phyloP scores from a whole-genome alignment of 2,113 vertebrate genomes.

The Anser brachyrhynchus region DNA sequence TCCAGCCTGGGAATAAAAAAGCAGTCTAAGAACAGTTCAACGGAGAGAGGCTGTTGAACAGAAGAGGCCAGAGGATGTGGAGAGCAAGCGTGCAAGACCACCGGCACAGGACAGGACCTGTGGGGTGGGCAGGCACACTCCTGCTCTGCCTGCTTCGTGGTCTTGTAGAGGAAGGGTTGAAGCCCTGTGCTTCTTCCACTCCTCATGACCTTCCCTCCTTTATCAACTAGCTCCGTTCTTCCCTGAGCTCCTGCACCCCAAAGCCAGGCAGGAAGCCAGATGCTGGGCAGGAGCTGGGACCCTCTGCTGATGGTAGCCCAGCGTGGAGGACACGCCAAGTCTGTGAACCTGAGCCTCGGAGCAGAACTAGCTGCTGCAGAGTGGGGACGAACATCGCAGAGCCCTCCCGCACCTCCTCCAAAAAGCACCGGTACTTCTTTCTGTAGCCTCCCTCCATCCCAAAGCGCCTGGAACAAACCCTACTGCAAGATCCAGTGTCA shows the following conservation, averaged over 20 bases:
- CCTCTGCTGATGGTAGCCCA: background rate
- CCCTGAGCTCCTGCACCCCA: background rate
- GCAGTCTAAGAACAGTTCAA: background rate
- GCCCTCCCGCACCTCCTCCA: background rate
- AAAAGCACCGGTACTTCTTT: background rate
- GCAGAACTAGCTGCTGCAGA: background rate
- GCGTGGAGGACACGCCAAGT: background rate
- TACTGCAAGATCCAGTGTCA: background rate
- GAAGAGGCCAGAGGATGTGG: background rate
- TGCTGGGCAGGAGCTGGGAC: background rate
- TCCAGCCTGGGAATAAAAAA: background rate
- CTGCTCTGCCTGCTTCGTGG: background rate
- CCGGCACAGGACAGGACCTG: background rate
- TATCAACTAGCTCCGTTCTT: background rate
- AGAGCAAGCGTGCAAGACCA: background rate
- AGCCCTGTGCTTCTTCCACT: background rate
- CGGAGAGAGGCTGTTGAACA: background rate
- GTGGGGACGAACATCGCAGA: background rate
- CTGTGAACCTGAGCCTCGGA: background rate
- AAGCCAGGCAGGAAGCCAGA: background rate
- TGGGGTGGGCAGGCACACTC: accelerated
- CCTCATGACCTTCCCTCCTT: background rate
- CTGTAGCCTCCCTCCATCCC: background rate
- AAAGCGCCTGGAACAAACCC: background rate
- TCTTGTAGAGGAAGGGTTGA: background rate